Evolutionary conservation across 2,888 invertebrate genomes (phyloP).

Genomic region (Zhengitettix transpicula): DNA sequence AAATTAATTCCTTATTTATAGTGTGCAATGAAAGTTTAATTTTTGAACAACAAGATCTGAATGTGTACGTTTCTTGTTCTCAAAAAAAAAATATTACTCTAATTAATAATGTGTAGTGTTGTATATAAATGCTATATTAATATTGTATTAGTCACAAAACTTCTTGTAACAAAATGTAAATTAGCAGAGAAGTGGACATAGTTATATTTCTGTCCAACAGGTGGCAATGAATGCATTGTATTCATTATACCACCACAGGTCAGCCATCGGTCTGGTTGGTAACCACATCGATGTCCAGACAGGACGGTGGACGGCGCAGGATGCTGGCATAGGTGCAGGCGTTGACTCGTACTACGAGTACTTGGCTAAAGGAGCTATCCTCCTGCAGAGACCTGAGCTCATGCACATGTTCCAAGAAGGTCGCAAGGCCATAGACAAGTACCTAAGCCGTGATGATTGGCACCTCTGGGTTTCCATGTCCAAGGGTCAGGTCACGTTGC

Average conservation of each 20-base stretch:
- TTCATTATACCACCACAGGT: constrained; percentile 71
- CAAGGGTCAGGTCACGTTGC: constrained; percentile 84
- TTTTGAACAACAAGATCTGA: too few relatives aligned
- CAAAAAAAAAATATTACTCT: too few relatives aligned
- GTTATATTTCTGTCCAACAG: constrained; percentile 22
- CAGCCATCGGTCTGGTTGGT: constrained; percentile 77
- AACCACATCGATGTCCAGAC: constrained; percentile 93
- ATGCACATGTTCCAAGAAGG: constrained; percentile 81
- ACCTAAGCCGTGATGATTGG: constrained; percentile 91
- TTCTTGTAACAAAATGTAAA: too few relatives aligned
- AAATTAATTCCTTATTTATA: too few relatives aligned
- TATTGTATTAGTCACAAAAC: neutral
- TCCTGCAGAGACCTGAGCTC: constrained; percentile 78
- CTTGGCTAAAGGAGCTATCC: constrained; percentile 84
- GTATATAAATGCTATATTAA: too few relatives aligned
- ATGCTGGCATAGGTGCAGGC: constrained; percentile 92
- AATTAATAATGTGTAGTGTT: too few relatives aligned
- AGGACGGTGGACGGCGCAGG: constrained; percentile 93
- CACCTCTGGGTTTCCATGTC: constrained; percentile 99
- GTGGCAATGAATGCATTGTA: constrained; percentile 83
- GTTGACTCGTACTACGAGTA: constrained; percentile 98
- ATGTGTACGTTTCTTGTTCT: too few relatives aligned
- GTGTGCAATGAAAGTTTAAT: too few relatives aligned
- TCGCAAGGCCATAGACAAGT: constrained; percentile 59
- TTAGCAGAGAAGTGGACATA: neutral